Base-by-base conservation (phyloP, 2,888 invertebrate species). In the Ceramica pisi region DNA sequence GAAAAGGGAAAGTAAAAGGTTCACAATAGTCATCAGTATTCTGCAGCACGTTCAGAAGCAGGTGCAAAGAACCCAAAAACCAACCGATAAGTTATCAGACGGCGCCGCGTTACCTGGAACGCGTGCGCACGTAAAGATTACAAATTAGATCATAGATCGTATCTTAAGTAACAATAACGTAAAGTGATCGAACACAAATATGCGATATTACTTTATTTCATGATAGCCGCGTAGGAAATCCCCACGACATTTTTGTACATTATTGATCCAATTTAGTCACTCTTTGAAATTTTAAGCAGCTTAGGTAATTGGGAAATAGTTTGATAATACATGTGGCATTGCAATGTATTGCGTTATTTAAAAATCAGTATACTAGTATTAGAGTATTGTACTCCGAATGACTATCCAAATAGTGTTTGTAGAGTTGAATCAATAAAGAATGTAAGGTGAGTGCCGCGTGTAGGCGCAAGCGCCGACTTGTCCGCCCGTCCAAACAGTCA, bases 111-210 rank as follows among this genome's bases (percentile, higher is more conserved):
- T 65, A 62, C 65, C 10, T 14, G 51, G 67, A 67, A 67, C 79
- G 80, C 80, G 73, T 72, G 80, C 83, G 79, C 80, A 80, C 79
- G 63, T 82, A 79, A 14, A 55, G 83, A 82, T 80, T 80, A 79
- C 59, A 48, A 82, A 78, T 72, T 67, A 67, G 41, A 82, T 72
- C 72, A 67, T 60, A 67, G 57, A 82, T 79, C 16, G 4, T 78
- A 82, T 82, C 83, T 50, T 31, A 62, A 63, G 55, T 63, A 68
- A 65, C 61, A 79, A 62, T 82, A 78, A 26, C 38, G 59, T 68
- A 55, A 65, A 82, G 8, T 65, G 57, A 71, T 26, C 66, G 50
- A 67, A 78, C 44, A 68, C 23, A 62, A 78, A 62, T 82, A 67
- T 51, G 51, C 26, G 56, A 72, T 77, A 77, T 38, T 48, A 44